Evolutionary conservation across 2,888 invertebrate genomes (phyloP).

Genomic region (Ephialtes manifestator): DNA sequence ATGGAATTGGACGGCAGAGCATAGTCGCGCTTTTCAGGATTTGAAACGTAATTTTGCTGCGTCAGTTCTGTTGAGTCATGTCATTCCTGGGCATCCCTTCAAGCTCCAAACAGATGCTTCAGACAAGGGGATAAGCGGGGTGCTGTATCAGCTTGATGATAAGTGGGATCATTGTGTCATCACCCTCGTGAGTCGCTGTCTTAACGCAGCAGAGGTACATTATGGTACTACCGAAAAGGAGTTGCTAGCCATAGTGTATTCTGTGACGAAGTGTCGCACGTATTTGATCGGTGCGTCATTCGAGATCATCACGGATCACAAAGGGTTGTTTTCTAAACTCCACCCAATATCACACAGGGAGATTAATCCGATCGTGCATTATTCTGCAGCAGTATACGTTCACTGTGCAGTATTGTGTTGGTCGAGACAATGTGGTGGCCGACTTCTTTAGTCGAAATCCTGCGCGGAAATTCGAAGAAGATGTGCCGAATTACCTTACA

Average conservation of each 20-base stretch:
- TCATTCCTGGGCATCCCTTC: no score
- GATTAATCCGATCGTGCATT: no score
- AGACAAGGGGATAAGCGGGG: constrained; percentile 59
- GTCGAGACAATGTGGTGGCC: background rate
- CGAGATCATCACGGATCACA: constrained; percentile 26
- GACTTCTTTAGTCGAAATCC: background rate
- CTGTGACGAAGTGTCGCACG: constrained; percentile 12
- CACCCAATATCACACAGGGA: no score
- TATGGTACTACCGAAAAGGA: constrained; percentile 77
- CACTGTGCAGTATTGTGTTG: no score
- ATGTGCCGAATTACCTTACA: background rate
- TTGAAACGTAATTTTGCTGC: no score
- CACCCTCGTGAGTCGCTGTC: constrained; percentile 72
- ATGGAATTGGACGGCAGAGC: no score
- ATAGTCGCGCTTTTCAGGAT: no score
- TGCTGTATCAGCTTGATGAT: constrained; percentile 63
- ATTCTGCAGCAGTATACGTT: no score
- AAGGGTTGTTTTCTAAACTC: no score
- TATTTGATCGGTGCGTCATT: constrained; percentile 33
- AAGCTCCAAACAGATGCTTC: constrained; percentile 53
- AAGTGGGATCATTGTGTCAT: constrained; percentile 50
- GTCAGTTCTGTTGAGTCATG: no score
- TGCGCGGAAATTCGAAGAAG: background rate
- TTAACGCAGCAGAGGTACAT: constrained; percentile 63
- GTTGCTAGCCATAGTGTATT: constrained; percentile 54